phyloP scores from a whole-genome alignment of 2,113 vertebrate species.

The Zosterops pallidus region DNA sequence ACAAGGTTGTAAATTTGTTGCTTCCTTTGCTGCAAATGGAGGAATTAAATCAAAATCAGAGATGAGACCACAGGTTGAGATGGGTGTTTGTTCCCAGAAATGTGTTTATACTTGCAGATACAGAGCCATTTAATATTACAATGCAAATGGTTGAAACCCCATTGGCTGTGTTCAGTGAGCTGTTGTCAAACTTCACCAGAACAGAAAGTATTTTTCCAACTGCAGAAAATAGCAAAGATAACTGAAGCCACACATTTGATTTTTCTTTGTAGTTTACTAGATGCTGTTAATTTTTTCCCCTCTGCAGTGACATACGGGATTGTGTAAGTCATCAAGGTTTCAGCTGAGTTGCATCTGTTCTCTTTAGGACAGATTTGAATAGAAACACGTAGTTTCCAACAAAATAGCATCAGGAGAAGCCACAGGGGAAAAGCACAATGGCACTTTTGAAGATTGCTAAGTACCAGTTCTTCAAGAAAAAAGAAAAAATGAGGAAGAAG shows the following conservation, averaged over 20 bases:
- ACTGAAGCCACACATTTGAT: not conserved
- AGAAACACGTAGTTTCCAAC: not conserved
- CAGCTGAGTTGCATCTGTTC: constrained; percentile 36
- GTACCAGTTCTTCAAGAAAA: not conserved
- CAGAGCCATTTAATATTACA: not conserved
- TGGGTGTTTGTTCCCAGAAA: not conserved
- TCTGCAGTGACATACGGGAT: not conserved
- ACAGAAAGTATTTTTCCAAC: not conserved
- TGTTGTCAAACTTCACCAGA: not conserved
- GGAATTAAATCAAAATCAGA: not conserved
- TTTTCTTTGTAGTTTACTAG: not conserved
- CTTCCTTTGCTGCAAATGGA: not conserved
- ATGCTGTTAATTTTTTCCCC: not conserved
- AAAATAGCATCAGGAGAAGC: not conserved
- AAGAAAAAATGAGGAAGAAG: too few relatives aligned
- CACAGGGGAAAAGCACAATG: not conserved
- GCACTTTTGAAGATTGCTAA: not conserved
- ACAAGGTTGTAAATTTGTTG: not conserved
- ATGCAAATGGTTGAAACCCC: not conserved
- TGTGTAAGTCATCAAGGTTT: not conserved
- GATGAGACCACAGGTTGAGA: not conserved
- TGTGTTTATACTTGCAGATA: not conserved
- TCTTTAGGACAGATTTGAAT: not conserved
- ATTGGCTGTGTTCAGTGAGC: not conserved
- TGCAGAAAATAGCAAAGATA: not conserved